Conservation (phyloP, 92 coral and sea anemone genomes). For the Epizoanthus illoricatus region DNA sequence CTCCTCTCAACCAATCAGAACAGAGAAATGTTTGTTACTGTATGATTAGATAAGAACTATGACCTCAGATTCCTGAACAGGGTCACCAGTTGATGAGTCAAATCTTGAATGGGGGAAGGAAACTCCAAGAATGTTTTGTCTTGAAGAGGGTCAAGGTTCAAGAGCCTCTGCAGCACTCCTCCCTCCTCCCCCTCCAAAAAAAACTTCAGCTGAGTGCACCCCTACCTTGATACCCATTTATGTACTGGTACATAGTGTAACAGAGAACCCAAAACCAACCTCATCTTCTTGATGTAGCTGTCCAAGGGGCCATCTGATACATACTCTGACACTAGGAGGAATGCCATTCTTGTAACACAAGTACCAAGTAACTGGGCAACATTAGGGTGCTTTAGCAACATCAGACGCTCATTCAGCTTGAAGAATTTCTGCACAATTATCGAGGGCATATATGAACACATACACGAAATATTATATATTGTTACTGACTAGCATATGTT, state of each 20-base stretch:
- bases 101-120: too few relatives aligned
- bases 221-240: too few relatives aligned
- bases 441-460: not conserved
- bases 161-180: too few relatives aligned
- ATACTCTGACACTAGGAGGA: conserved; percentile 67
- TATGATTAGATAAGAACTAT: too few relatives aligned
- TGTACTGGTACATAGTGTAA: not conserved
- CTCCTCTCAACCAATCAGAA: too few relatives aligned
- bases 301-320: conserved; percentile 70
- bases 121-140: too few relatives aligned
- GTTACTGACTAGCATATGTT: too few relatives aligned
- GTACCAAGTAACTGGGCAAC: conserved; percentile 68
- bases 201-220: not conserved
- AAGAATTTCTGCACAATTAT: conserved; percentile 40
- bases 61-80: too few relatives aligned
- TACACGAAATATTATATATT: not conserved
- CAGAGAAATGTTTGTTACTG: too few relatives aligned
- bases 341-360: conserved; percentile 37
- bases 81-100: too few relatives aligned
- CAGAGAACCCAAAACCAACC: conserved; percentile 11
- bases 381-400: conserved; percentile 57
- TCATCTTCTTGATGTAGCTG: conserved; percentile 51
- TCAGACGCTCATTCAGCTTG: conserved; percentile 46
- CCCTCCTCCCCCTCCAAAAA: too few relatives aligned
- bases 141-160: too few relatives aligned